Conservation (phyloP, 2,113 vertebrate species). For the Symphodus melops region DNA sequence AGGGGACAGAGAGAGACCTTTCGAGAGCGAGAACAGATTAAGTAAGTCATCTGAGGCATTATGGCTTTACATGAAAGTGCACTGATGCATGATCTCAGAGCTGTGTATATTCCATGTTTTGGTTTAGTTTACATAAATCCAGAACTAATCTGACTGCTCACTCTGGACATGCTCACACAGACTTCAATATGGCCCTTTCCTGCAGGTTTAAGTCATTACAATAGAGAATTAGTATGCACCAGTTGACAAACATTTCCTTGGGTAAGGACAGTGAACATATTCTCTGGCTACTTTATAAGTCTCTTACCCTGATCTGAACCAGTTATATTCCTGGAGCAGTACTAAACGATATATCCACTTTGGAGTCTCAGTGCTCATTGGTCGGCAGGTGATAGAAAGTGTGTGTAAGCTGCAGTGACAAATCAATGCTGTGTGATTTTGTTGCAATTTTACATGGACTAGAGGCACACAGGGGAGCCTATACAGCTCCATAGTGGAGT, state of each 20-base stretch:
- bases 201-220: conserved; percentile 14
- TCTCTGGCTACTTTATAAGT: conserved; percentile 43
- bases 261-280: conserved; percentile 21
- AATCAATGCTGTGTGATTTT: conserved; percentile 61
- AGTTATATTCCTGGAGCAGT: conserved; percentile 37
- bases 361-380: conserved; percentile 25
- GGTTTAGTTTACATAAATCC: conserved; percentile 52
- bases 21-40: conserved; percentile 57
- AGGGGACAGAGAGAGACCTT: conserved; percentile 48
- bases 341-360: conserved; percentile 51
- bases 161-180: conserved; percentile 12
- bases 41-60: conserved; percentile 60
- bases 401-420: conserved; percentile 56
- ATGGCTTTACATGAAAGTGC: conserved; percentile 53
- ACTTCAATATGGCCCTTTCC: conserved; percentile 37
- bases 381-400: conserved; percentile 38
- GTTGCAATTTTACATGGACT: conserved; percentile 54
- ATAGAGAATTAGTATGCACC: conserved; percentile 35
- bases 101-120: conserved; percentile 46
- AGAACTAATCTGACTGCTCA: conserved; percentile 54
- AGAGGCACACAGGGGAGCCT: conserved; percentile 60
- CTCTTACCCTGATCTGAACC: conserved; percentile 48
- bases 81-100: conserved; percentile 53
- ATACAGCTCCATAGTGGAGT: conserved; percentile 55
- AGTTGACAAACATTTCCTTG: conserved; percentile 36